Evolutionary conservation across 2,113 vertebrate genomes (phyloP).

Genomic region (Anguilla rostrata): DNA sequence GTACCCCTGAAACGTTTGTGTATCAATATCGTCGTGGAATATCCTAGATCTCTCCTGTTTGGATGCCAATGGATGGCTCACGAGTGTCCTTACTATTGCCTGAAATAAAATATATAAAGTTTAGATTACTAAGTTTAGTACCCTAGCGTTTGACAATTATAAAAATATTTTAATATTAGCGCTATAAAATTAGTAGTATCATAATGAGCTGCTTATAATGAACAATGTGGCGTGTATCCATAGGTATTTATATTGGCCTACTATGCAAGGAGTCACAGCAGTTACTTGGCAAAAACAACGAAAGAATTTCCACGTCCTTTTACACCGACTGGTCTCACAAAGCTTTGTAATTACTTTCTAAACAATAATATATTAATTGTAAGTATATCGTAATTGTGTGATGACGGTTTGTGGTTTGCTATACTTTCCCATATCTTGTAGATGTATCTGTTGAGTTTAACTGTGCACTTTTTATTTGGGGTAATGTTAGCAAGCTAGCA

Average conservation of each 20-base stretch:
- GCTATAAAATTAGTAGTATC: neutral
- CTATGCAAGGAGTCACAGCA: neutral
- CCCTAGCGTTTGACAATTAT: too few species aligned
- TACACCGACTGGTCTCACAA: neutral
- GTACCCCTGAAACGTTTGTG: too few species aligned
- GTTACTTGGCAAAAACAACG: slow-evolving; percentile 1
- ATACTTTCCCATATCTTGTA: neutral
- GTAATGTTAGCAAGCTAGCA: neutral
- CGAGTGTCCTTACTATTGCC: too few species aligned
- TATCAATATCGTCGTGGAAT: too few species aligned
- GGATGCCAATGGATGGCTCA: too few species aligned
- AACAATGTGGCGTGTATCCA: too few species aligned
- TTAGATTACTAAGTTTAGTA: too few species aligned
- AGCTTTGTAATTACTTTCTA: neutral
- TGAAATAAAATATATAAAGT: too few species aligned
- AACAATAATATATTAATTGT: neutral
- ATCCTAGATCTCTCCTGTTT: too few species aligned
- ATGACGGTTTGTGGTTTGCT: neutral
- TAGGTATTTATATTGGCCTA: neutral
- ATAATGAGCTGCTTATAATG: too few species aligned
- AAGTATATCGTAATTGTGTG: neutral
- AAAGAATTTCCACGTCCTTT: neutral
- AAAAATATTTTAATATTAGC: neutral
- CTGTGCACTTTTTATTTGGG: neutral
- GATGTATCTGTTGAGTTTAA: neutral